A percentile compares a stretch with the other conserved stretches of the same genome.
Evolutionary conservation across 2,113 vertebrate species (phyloP).

Genomic region (Rhynchopsitta pachyrhyncha): DNA sequence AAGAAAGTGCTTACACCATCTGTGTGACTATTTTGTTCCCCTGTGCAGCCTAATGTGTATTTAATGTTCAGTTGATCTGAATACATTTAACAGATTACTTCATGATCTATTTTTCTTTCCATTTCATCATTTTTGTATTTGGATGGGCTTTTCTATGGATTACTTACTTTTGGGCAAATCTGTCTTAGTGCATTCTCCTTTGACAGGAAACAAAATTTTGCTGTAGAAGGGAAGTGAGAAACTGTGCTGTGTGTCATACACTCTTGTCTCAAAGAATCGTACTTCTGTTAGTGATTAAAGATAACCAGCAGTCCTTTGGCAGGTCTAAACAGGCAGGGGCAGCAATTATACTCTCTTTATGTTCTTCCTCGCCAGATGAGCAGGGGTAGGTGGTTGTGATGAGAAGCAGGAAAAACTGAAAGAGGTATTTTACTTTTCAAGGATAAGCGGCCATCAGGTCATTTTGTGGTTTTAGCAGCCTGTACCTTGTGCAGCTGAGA

Average conservation of each 20-base stretch:
- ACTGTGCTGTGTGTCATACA: not conserved
- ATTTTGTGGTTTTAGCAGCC: not conserved
- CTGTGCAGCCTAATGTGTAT: not conserved
- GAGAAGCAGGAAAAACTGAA: not conserved
- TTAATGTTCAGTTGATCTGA: not conserved
- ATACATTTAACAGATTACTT: not conserved
- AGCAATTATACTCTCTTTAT: slow-evolving; percentile 1
- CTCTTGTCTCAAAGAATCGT: rapidly evolving
- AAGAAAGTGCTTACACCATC: not conserved
- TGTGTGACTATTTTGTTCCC: not conserved
- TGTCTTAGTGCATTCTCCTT: not conserved
- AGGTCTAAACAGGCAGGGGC: not conserved
- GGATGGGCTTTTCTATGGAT: not conserved
- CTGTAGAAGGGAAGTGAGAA: not conserved
- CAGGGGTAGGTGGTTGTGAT: not conserved
- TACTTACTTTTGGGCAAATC: not conserved
- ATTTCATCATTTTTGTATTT: not conserved
- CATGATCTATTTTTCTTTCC: not conserved
- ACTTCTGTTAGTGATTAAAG: slow-evolving; percentile 26
- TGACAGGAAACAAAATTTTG: not conserved
- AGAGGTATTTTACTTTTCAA: not conserved
- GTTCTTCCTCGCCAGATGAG: slow-evolving; percentile 7
- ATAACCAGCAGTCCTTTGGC: not conserved
- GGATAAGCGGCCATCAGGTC: not conserved
- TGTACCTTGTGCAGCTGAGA: not conserved